Evolutionary conservation across 2,888 invertebrate species (phyloP), one percentile per base, ranked within the genome.

Genomic region (Serripes groenlandicus): DNA sequence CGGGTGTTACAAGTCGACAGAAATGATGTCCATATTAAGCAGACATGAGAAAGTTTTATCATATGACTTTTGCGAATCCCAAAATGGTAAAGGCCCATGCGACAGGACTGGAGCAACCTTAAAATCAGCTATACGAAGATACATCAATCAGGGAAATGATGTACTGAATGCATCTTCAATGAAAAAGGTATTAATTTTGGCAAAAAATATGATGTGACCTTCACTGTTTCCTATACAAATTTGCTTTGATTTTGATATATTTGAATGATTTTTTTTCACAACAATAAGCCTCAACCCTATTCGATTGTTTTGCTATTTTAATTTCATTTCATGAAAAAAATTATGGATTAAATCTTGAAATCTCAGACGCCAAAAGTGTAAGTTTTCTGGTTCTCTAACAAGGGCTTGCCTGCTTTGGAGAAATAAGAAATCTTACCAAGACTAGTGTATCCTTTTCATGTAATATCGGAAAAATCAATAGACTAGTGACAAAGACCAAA

Each of bases 81-180:
- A 60, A 5, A 60, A 60, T 60, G 60, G 60, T 28, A 60, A 60
- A 60, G 28, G 60, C 3, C 60, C 60, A 26, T 60, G 60, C 30
- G 60, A 60, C 32, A 60, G 60, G 21, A 60, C 30, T 30, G 60
- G 30, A 11, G 60, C 60, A 28, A 26, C 28, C 30, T 23, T 60
- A 11, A 60, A 60, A 32, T 60, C 60, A 60, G 32, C 32, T 18
- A 60, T 60, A n/a, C 23, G 60, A 60, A 60, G 32, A 28, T 60
- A 26, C 28, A 60, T 60, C 4, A 60, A 26, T 60, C 30, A 60
- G 32, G 60, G 60, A 7, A 60, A 60, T 32, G 32, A 60, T 60
- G 60, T 60, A 23, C 9, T 32, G 32, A 60, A 26, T 30, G 60
- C 60, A 30, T 60, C 60, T 28, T 30, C 28, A 15, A 60, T 60